phyloP scores from a whole-genome alignment of 2,888 invertebrate genomes.

The Hirtodrosophila alboralis region DNA sequence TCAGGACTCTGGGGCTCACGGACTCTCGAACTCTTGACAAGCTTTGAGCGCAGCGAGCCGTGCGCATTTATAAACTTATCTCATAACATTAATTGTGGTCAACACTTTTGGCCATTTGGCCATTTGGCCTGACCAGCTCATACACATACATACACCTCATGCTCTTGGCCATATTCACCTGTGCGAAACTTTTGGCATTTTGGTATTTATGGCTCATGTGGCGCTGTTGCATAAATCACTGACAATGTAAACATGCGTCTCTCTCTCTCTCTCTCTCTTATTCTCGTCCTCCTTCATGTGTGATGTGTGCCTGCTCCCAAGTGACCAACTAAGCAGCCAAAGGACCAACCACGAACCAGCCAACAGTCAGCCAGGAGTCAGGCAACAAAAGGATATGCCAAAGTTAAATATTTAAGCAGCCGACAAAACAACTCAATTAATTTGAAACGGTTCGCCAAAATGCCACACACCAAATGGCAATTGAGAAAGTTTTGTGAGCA shows the following conservation, averaged over 20 bases:
- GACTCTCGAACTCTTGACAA: conserved; percentile 35
- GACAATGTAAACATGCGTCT: conserved; percentile 75
- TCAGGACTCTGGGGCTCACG: not conserved
- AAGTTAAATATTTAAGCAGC: conserved; percentile 82
- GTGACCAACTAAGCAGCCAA: conserved; percentile 79
- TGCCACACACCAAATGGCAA: conserved; percentile 37
- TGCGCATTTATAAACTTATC: conserved; percentile 80
- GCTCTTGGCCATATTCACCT: conserved; percentile 39
- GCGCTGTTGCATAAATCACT: conserved; percentile 83
- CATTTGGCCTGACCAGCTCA: conserved; percentile 54
- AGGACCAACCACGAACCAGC: conserved; percentile 61
- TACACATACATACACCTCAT: conserved; percentile 32
- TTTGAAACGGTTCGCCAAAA: conserved; percentile 71
- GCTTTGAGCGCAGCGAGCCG: conserved; percentile 60
- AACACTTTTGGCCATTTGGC: conserved; percentile 79
- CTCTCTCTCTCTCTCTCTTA: not conserved
- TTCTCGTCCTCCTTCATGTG: too few species aligned
- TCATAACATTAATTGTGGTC: conserved; percentile 84
- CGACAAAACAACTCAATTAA: conserved; percentile 82
- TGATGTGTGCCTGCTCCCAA: conserved; percentile 66
- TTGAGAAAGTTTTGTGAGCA: conserved; percentile 42
- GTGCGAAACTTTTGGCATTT: conserved; percentile 75
- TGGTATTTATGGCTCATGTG: conserved; percentile 82
- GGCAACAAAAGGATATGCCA: conserved; percentile 61
- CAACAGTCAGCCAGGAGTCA: conserved; percentile 47